Conservation (phyloP, 2,888 invertebrate genomes). For the Melangyna quadrimaculata region DNA sequence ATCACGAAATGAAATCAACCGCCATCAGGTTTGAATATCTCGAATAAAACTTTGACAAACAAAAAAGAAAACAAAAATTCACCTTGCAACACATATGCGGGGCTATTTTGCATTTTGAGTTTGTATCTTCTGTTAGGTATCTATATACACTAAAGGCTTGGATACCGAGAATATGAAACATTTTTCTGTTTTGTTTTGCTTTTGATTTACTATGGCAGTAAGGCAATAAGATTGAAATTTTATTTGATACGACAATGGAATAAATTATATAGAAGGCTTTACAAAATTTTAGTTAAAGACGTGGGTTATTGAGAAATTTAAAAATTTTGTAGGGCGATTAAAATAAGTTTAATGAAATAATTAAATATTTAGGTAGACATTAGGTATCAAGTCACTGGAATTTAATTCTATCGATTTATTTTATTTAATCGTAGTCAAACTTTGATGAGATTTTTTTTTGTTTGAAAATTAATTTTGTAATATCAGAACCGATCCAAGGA, state of each 20-base stretch:
- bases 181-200: neutral
- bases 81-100: constrained; percentile 22
- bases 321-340: neutral
- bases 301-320: neutral
- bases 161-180: constrained; percentile 1
- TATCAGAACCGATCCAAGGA: too few relatives aligned
- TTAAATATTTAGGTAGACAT: neutral
- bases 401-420: too few relatives aligned
- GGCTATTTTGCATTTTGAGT: constrained; percentile 39
- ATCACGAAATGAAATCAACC: constrained; percentile 57
- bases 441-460: too few relatives aligned
- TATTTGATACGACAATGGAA: neutral
- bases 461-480: too few relatives aligned
- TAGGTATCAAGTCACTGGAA: neutral
- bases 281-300: neutral
- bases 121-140: neutral
- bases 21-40: constrained; percentile 50
- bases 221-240: constrained; percentile 6
- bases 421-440: too few relatives aligned
- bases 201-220: constrained; percentile 3
- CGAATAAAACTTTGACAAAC: constrained; percentile 35
- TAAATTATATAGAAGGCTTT: neutral
- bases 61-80: neutral
- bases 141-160: neutral
- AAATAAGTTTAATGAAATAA: neutral